A percentile compares a stretch with the other conserved stretches of the same genome.
These are phyloP conservation scores for Synergus gifuensis DNA, from an alignment of 2,888 invertebrate species.

Conservation along the genomic window DNA sequence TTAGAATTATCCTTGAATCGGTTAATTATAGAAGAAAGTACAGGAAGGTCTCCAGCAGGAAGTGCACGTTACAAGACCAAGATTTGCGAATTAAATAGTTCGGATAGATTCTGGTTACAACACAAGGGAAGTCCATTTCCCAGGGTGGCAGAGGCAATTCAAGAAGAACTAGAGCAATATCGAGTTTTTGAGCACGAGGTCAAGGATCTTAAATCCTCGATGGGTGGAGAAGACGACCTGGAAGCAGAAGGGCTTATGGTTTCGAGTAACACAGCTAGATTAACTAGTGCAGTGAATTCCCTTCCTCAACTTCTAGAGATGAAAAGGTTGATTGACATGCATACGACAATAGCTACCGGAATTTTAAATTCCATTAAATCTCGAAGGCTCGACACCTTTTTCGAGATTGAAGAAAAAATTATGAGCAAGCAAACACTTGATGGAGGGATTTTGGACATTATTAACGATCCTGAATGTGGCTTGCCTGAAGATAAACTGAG, in stretches of 20 bases:
- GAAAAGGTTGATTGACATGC: slow-evolving; percentile 98
- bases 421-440: slow-evolving; percentile 92
- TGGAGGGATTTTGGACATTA: slow-evolving; percentile 91
- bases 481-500: slow-evolving; percentile 95
- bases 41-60: slow-evolving; percentile 78
- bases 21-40: slow-evolving; percentile 84
- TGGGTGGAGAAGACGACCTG: slow-evolving; percentile 94
- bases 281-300: slow-evolving; percentile 97
- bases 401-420: slow-evolving; percentile 98
- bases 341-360: slow-evolving; percentile 98
- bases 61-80: slow-evolving; percentile 88
- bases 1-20: slow-evolving; percentile 94
- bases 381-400: slow-evolving; percentile 95
- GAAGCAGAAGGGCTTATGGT: slow-evolving; percentile 92
- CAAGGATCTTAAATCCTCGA: slow-evolving; percentile 94
- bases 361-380: slow-evolving; percentile 92
- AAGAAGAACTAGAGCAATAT: slow-evolving; percentile 98
- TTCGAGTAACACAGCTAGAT: slow-evolving; percentile 93
- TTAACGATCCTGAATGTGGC: slow-evolving; percentile 92
- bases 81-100: slow-evolving; percentile 93
- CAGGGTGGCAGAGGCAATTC: slow-evolving; percentile 98
- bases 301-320: slow-evolving; percentile 97
- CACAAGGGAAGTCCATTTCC: slow-evolving; percentile 97
- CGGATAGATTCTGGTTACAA: slow-evolving; percentile 94
- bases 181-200: slow-evolving; percentile 97